Evolutionary conservation across 1,140 invertebrate species (phyloP), one percentile per base, ranked within the genome.

Genomic region (Drosophila neocordata): DNA sequence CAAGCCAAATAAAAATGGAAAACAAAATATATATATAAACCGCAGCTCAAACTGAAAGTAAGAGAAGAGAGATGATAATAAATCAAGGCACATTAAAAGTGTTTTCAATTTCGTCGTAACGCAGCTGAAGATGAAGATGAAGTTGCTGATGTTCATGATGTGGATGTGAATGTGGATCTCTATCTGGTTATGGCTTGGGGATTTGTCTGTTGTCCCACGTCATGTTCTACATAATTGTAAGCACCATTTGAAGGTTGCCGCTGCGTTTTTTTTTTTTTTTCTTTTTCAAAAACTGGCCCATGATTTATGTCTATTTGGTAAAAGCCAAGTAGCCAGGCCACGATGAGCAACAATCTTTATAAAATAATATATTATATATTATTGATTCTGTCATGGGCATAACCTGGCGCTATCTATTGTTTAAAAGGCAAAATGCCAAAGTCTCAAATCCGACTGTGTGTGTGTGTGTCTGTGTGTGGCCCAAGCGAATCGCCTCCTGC

Each of bases 21-120:
- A 38, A 35, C 3, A 38, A 12, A 38, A n/a, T n/a, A n/a, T n/a
- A 24, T 24, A n/a, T 4, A 57, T 27, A 67, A 75, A 78, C 70
- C 82, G 59, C 82, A 76, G 66, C 61, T 65, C 67, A 58, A 18
- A 51, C n/a, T 22, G 38, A n/a, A 62, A n/a, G n/a, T n/a, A n/a
- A n/a, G n/a, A n/a, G n/a, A n/a, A n/a, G n/a, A 41, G 31, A 53
- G 64, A 78, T 68, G 78, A 87, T 82, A 79, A 87, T 87, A 87
- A 88, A 85, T 85, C 83, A 88, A 85, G 65, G 78, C 75, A 79
- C 79, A 88, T 88, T 87, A 83, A 87, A 74, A 82, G 71, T 81
- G 78, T 78, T 87, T 87, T 87, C 83, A 78, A 85, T 87, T 87
- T 88, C 83, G 62, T 73, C 78, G 82, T 82, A 76, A 84, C 61